Conservation (phyloP, 2,888 invertebrate species). For the Ptychoptera contaminata region DNA sequence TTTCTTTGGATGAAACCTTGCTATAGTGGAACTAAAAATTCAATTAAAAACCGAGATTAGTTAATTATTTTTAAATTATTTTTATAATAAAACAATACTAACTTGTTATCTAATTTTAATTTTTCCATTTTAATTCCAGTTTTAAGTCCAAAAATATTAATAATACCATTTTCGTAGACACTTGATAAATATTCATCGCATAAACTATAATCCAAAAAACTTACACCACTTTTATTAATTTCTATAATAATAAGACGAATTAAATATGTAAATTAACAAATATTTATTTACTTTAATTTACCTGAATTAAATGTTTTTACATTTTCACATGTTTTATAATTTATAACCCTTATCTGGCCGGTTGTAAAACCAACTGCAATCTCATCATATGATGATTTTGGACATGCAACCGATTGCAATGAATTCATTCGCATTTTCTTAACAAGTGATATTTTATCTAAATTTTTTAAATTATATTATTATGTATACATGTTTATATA, state of each 20-base stretch:
- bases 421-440: conserved; percentile 24
- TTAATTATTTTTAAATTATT: too few species aligned
- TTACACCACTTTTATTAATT: conserved; percentile 19
- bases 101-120: conserved; percentile 22
- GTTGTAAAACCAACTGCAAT: conserved; percentile 25
- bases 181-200: conserved; percentile 27
- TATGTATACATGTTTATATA: background rate
- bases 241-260: conserved; percentile 14
- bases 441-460: conserved; percentile 19
- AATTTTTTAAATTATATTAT: too few species aligned
- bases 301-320: conserved; percentile 20
- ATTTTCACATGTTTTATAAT: conserved; percentile 20
- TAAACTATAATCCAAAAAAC: conserved; percentile 25
- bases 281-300: conserved; percentile 6
- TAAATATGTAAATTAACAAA: background rate
- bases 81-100: conserved; percentile 9
- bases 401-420: conserved; percentile 23
- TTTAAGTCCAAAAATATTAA: conserved; percentile 25
- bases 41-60: background rate
- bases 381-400: conserved; percentile 21
- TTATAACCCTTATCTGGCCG: conserved; percentile 22
- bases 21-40: conserved; percentile 21
- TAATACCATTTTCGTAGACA: conserved; percentile 24
- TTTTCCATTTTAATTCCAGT: conserved; percentile 24
- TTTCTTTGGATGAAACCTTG: conserved; percentile 27